These are phyloP conservation scores for Scaptomyza flava DNA, from an alignment of 2,888 invertebrate species.

Conservation along the genomic window DNA sequence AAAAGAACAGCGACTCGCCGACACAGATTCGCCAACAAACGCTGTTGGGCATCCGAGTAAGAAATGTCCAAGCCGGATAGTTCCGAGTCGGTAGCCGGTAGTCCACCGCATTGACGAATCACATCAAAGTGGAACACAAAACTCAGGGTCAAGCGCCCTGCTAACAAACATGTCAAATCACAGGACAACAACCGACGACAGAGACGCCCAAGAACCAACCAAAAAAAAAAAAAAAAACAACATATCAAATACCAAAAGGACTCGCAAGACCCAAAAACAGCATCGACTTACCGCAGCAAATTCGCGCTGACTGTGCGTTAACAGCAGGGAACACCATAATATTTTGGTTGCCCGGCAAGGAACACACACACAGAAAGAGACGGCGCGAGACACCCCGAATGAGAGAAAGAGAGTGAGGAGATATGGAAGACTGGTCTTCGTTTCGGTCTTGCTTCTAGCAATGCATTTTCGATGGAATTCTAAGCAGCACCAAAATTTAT, in stretches of 20 bases:
- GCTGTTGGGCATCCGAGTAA: slow-evolving; percentile 64
- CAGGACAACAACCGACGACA: slow-evolving; percentile 66
- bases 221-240: too few species aligned
- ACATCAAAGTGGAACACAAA: slow-evolving; percentile 81
- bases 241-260: slow-evolving; percentile 3
- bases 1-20: slow-evolving; percentile 30
- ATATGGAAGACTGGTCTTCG: slow-evolving; percentile 6
- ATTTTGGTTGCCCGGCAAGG: slow-evolving; percentile 79
- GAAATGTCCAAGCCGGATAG: slow-evolving; percentile 3
- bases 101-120: slow-evolving; percentile 82
- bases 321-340: slow-evolving; percentile 81
- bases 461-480: slow-evolving; percentile 65
- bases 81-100: slow-evolving; percentile 62
- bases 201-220: slow-evolving; percentile 46
- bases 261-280: slow-evolving; percentile 54
- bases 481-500: slow-evolving; percentile 58
- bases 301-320: slow-evolving; percentile 73
- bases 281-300: slow-evolving; percentile 80
- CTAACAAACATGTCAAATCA: slow-evolving; percentile 77
- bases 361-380: background rate
- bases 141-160: slow-evolving; percentile 62
- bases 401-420: background rate
- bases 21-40: slow-evolving; percentile 78
- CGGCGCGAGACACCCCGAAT: background rate
- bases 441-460: slow-evolving; percentile 21